Evolutionary conservation across 2,113 vertebrate species (phyloP), one percentile per base, ranked within the genome.

Genomic region (Aspiorhynchus laticeps): DNA sequence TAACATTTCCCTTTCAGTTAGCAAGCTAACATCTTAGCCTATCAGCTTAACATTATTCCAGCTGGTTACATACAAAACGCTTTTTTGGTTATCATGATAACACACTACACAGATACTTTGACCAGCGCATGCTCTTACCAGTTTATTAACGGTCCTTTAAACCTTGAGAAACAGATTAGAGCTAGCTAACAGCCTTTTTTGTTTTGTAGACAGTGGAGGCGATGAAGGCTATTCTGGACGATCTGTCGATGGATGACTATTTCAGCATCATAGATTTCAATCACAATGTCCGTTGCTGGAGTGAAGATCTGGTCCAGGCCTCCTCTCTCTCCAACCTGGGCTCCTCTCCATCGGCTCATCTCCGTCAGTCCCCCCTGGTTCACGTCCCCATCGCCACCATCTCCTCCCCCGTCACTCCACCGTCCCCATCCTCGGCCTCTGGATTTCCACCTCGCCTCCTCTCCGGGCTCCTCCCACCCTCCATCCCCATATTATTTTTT

Each of bases 181-280:
- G 17, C 1, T 38, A 21, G 7, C 2, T 69, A 71, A 71, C 33
- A 21, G 33, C 7, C n/a, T 59, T 82, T 10, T 33, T 46, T 46
- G 15, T 28, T 59, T 56, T 46, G 26, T 83, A 99, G 98, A 99
- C 97, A 0, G 96, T 98, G 5, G 96, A 98, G 90, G 98, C 98
- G 21, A 98, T 99, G 98, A 95, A 96, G 89, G 96, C 97, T 41
- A 99, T 99, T 81, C 0, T 99, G 91, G 97, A 97, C 0, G 97
- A 98, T 87, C 92, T 99, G 75, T 94, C 94, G 26, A 85, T 95
- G 0, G 96, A 98, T 1, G 97, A 99, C 87, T 93, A 96, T 8
- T 99, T 99, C 93, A 97, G 96, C 87, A 92, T 99, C 85, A 92
- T 99, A 0, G 97, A 99, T 91, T 99, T 99, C 91, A 99, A 99